Evolutionary conservation across 2,888 invertebrate genomes (phyloP).

Genomic region (Aporophyla lueneburgensis): DNA sequence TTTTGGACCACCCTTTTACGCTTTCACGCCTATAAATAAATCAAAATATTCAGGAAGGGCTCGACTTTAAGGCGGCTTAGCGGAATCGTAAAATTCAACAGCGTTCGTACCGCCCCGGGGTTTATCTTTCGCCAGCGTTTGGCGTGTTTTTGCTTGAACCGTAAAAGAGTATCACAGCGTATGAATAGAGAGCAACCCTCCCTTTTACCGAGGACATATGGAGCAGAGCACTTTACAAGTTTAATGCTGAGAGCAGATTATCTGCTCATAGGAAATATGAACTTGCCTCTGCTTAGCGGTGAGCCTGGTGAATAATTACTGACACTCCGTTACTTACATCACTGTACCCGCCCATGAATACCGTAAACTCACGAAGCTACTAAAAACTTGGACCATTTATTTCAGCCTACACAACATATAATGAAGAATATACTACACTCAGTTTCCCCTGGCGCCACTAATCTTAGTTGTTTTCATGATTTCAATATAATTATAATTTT

Average conservation of each 20-base stretch:
- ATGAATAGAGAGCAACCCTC: constrained; percentile 88
- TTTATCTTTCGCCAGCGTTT: constrained; percentile 87
- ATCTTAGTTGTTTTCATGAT: not conserved
- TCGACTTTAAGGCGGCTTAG: constrained; percentile 90
- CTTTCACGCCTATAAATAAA: constrained; percentile 90
- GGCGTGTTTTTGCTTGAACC: constrained; percentile 88
- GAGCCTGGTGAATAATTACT: constrained; percentile 62
- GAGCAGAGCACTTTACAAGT: constrained; percentile 84
- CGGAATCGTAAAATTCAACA: constrained; percentile 91
- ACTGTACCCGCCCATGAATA: constrained; percentile 15
- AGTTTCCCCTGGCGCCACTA: constrained; percentile 4
- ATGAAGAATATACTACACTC: not conserved
- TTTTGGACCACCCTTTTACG: constrained; percentile 89
- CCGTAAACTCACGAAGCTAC: constrained; percentile 28
- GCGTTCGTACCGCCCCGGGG: constrained; percentile 86
- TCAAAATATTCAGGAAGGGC: constrained; percentile 91
- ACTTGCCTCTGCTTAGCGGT: constrained; percentile 60
- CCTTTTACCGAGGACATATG: constrained; percentile 86
- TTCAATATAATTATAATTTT: not conserved
- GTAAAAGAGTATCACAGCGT: constrained; percentile 89
- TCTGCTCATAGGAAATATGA: constrained; percentile 78
- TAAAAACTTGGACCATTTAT: constrained; percentile 34
- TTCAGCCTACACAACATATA: constrained; percentile 12
- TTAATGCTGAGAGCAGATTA: constrained; percentile 85
- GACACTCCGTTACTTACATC: constrained; percentile 28